Evolutionary conservation across 2,888 invertebrate genomes (phyloP).

Genomic region (Acronicta psi): DNA sequence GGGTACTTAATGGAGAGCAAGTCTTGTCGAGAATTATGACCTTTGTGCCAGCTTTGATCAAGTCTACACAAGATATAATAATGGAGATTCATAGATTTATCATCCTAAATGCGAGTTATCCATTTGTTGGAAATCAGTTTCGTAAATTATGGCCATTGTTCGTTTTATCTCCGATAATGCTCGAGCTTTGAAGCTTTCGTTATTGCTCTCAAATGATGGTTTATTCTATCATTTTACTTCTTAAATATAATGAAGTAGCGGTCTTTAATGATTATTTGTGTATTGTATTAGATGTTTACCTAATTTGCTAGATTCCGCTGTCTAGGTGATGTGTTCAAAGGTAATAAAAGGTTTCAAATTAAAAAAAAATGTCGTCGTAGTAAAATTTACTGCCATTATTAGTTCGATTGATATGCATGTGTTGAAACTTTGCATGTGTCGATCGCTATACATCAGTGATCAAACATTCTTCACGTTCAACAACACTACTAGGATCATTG

Average conservation of each 20-base stretch:
- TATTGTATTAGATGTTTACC: slow-evolving; percentile 54
- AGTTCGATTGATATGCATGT: slow-evolving; percentile 73
- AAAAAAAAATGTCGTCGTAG: slow-evolving; percentile 64
- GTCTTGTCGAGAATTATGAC: slow-evolving; percentile 62
- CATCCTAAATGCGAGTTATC: slow-evolving; percentile 14
- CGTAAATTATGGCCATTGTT: slow-evolving; percentile 22
- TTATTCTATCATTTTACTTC: neutral
- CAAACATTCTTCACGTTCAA: slow-evolving; percentile 59
- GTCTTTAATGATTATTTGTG: slow-evolving; percentile 48
- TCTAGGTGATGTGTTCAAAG: slow-evolving; percentile 71
- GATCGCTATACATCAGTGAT: slow-evolving; percentile 60
- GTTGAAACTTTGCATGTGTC: slow-evolving; percentile 71
- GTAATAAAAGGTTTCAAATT: slow-evolving; percentile 63
- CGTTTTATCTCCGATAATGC: slow-evolving; percentile 12
- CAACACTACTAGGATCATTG: slow-evolving; percentile 63
- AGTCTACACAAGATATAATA: slow-evolving; percentile 33
- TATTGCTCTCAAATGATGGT: neutral
- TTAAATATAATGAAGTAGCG: slow-evolving; percentile 51
- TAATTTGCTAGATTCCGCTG: slow-evolving; percentile 65
- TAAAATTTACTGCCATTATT: slow-evolving; percentile 56
- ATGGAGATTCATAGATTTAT: slow-evolving; percentile 34
- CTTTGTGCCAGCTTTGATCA: slow-evolving; percentile 58
- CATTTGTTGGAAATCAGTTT: slow-evolving; percentile 34
- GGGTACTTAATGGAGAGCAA: slow-evolving; percentile 63
- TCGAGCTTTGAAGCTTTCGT: slow-evolving; percentile 4